phyloP scores from a whole-genome alignment of 2,113 vertebrate species.

The Sitta europaea region DNA sequence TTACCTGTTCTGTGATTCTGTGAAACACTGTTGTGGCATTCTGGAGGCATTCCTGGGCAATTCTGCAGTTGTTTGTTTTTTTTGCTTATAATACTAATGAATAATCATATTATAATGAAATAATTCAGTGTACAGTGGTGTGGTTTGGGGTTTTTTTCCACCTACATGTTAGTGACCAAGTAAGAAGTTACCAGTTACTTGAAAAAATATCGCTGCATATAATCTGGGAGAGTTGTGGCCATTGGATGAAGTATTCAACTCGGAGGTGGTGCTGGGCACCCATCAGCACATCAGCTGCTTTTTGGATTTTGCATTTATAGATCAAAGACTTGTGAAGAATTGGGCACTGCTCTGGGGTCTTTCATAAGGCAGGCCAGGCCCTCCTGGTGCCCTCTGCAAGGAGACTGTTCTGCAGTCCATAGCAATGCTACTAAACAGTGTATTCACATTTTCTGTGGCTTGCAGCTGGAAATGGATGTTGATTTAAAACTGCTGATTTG shows the following conservation, averaged over 20 bases:
- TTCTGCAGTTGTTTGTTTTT: background rate
- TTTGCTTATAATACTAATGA: background rate
- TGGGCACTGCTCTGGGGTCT: background rate
- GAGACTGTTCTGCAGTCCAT: background rate
- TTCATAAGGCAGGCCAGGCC: background rate
- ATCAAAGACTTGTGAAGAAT: background rate
- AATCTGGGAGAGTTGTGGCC: background rate
- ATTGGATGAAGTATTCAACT: background rate
- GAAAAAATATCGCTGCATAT: background rate
- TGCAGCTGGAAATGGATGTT: background rate
- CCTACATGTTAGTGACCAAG: background rate
- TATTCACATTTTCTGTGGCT: background rate
- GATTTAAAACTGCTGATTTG: background rate
- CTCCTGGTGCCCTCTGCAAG: background rate
- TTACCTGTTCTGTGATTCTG: background rate
- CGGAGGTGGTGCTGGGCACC: background rate
- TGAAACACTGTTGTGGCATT: background rate
- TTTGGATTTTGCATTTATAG: background rate
- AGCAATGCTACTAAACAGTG: background rate
- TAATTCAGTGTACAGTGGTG: background rate
- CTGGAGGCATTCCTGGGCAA: background rate
- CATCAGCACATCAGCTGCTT: background rate
- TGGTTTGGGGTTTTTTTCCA: rapidly evolving
- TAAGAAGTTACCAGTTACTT: background rate
- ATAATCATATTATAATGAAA: background rate